phyloP scores from a whole-genome alignment of 2,888 invertebrate genomes.

The Drosophila multiciliata region DNA sequence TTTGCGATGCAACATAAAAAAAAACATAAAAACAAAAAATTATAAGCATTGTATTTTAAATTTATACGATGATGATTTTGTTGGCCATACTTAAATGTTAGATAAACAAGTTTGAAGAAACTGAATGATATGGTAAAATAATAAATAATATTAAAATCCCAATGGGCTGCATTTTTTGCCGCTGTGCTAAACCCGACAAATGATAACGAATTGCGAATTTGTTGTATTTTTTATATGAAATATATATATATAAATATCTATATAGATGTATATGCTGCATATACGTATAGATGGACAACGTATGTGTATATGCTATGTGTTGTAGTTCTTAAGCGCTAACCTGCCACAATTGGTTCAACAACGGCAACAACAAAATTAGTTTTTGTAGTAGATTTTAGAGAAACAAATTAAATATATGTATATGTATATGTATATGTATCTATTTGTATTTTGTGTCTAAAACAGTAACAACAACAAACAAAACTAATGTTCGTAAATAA shows the following conservation, averaged over 20 bases:
- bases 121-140: conserved; percentile 6
- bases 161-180: conserved; percentile 47
- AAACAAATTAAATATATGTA: conserved; percentile 31
- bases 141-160: conserved; percentile 30
- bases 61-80: conserved; percentile 34
- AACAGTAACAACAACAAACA: conserved; percentile 36
- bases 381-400: conserved; percentile 71
- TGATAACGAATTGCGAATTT: conserved; percentile 74
- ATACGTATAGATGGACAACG: conserved; percentile 25
- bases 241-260: conserved; percentile 42
- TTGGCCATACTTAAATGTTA: conserved; percentile 72
- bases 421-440: conserved; percentile 50
- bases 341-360: conserved; percentile 55
- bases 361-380: conserved; percentile 24
- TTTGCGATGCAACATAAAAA: conserved; percentile 53
- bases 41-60: conserved; percentile 55
- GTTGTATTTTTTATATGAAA: conserved; percentile 72
- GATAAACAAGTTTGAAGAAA: conserved; percentile 45
- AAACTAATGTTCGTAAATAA: conserved; percentile 70
- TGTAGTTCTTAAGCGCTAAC: conserved; percentile 70
- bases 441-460: conserved; percentile 75
- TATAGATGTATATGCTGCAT: conserved; percentile 42
- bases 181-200: conserved; percentile 54
- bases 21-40: conserved; percentile 31
- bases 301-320: conserved; percentile 60